A percentile compares a stretch with the other conserved stretches of the same genome.
Conservation (phyloP, 2,888 invertebrate genomes). For the Plusia festucae region DNA sequence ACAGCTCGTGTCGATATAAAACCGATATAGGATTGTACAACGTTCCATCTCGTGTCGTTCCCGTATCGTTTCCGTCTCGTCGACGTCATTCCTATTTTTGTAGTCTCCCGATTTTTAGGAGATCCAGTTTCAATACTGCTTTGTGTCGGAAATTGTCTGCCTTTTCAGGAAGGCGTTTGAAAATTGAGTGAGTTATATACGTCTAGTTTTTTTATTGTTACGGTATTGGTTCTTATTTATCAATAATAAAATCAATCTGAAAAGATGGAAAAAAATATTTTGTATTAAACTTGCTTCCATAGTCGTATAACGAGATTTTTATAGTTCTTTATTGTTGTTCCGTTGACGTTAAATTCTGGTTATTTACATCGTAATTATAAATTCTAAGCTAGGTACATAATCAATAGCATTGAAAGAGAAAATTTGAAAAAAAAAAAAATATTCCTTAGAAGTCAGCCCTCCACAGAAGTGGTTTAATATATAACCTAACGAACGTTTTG, state of each 20-base stretch:
- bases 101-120: constrained; percentile 28
- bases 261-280: too few species aligned
- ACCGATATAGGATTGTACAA: constrained; percentile 51
- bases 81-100: constrained; percentile 35
- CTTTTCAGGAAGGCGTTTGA: constrained; percentile 5
- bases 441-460: neutral
- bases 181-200: constrained; percentile 10
- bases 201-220: neutral
- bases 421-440: too few species aligned
- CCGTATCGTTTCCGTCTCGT: constrained; percentile 38
- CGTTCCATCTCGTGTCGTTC: constrained; percentile 54
- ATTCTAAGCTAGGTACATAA: too few species aligned
- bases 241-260: too few species aligned
- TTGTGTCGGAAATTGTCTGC: constrained; percentile 16
- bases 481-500: neutral
- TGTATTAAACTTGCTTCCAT: too few species aligned
- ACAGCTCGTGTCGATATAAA: constrained; percentile 56
- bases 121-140: constrained; percentile 22
- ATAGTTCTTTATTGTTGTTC: too few species aligned
- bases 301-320: too few species aligned
- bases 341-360: too few species aligned
- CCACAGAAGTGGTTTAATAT: neutral
- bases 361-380: too few species aligned
- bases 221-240: too few species aligned
- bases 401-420: too few species aligned